These are phyloP conservation scores for Synanthedon vespiformis DNA, from an alignment of 2,888 invertebrate species.

Conservation along the genomic window DNA sequence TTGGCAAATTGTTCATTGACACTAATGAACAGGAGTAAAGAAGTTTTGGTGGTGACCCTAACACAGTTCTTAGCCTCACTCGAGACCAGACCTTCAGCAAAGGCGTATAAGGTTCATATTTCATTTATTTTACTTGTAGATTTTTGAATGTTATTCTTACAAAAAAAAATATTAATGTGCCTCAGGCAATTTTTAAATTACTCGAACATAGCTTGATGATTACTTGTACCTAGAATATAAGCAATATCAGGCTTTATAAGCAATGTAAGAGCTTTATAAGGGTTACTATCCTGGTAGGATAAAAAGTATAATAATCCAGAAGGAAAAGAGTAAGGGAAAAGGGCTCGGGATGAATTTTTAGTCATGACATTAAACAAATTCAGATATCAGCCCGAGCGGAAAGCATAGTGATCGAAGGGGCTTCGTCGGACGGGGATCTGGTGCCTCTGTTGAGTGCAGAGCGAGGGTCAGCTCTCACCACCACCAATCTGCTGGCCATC, in stretches of 20 bases:
- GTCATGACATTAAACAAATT: background rate
- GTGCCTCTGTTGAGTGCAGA: slow-evolving; percentile 73
- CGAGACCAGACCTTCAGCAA: slow-evolving; percentile 75
- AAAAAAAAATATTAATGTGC: no score
- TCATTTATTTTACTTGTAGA: background rate
- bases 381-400: slow-evolving; percentile 77
- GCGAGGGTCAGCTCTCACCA: slow-evolving; percentile 61
- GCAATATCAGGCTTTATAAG: no score
- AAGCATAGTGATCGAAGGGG: slow-evolving; percentile 81
- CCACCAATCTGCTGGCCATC: slow-evolving; percentile 77
- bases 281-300: no score
- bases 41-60: slow-evolving; percentile 78
- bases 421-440: slow-evolving; percentile 78
- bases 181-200: background rate
- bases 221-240: no score
- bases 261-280: no score
- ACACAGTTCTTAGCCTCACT: slow-evolving; percentile 78
- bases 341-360: background rate
- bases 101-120: slow-evolving; percentile 70
- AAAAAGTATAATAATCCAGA: no score
- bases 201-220: no score
- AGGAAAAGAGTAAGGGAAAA: background rate
- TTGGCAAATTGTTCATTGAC: slow-evolving; percentile 79
- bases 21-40: slow-evolving; percentile 75
- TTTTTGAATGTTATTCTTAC: background rate